These are phyloP conservation scores for Hippocampus barbouri DNA, from an alignment of 2,113 vertebrate species.

Conservation along the genomic window DNA sequence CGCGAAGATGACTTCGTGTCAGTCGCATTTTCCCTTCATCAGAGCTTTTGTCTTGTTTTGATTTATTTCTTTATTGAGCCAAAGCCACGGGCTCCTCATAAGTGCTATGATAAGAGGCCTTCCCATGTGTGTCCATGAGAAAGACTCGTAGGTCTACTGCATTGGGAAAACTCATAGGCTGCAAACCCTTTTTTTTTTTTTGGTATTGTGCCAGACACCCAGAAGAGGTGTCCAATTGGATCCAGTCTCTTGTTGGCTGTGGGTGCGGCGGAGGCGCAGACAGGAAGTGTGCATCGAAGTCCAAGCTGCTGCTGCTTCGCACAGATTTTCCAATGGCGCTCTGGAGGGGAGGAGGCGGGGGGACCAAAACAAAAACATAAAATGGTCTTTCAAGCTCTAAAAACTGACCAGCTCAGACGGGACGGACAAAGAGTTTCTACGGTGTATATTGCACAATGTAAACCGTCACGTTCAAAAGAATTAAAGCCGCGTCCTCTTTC, in stretches of 20 bases:
- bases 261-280: constrained; percentile 57
- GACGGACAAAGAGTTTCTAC: constrained; percentile 68
- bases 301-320: constrained; percentile 49
- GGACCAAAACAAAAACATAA: constrained; percentile 7
- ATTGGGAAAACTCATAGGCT: constrained; percentile 67
- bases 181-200: constrained; percentile 55
- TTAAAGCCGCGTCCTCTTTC: constrained; percentile 44
- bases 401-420: constrained; percentile 38
- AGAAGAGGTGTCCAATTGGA: constrained; percentile 51
- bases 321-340: constrained; percentile 49
- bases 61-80: constrained; percentile 67
- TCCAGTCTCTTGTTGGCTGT: constrained; percentile 65
- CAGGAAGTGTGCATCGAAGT: constrained; percentile 60
- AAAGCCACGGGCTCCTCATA: constrained; percentile 71
- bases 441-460: constrained; percentile 75
- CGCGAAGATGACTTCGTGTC: constrained; percentile 43
- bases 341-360: constrained; percentile 14
- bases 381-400: constrained; percentile 56
- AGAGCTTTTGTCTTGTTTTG: constrained; percentile 32
- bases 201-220: constrained; percentile 75
- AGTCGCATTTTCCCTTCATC: constrained; percentile 62
- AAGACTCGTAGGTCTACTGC: constrained; percentile 75
- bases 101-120: constrained; percentile 77
- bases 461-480: constrained; percentile 51
- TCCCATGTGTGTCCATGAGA: constrained; percentile 67